phyloP scores from a whole-genome alignment of 1,140 invertebrate genomes.

The Dendrolimus punctatus region DNA sequence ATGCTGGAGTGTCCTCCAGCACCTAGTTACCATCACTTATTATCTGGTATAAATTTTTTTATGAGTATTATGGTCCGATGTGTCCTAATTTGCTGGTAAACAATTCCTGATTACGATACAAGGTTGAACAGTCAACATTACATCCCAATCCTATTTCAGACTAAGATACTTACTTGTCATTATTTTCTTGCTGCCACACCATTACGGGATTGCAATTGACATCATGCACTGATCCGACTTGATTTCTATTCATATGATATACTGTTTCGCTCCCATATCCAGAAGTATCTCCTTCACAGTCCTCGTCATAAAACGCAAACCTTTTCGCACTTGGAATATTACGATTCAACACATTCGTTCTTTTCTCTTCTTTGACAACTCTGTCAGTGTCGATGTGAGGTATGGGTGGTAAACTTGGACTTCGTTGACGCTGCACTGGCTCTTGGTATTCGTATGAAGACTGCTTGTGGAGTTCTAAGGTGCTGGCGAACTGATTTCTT shows the following conservation, averaged over 20 bases:
- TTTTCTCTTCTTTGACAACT: conserved; percentile 34
- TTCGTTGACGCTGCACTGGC: conserved; percentile 62
- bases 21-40: no score
- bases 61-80: no score
- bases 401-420: conserved; percentile 75
- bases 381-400: conserved; percentile 55
- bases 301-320: conserved; percentile 70
- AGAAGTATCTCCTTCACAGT: conserved; percentile 79
- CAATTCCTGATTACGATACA: no score
- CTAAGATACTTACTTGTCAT: conserved; percentile 29
- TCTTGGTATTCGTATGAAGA: conserved; percentile 60
- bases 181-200: conserved; percentile 49
- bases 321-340: conserved; percentile 57
- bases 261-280: conserved; percentile 81
- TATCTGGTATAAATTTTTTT: no score
- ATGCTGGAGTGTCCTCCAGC: no score
- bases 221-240: conserved; percentile 31
- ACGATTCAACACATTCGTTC: conserved; percentile 37
- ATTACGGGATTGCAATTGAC: conserved; percentile 35
- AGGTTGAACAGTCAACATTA: no score
- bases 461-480: conserved; percentile 62
- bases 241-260: conserved; percentile 56
- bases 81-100: no score
- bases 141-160: no score
- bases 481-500: conserved; percentile 64